phyloP scores from a whole-genome alignment of 2,113 vertebrate species.

The Calonectris borealis region DNA sequence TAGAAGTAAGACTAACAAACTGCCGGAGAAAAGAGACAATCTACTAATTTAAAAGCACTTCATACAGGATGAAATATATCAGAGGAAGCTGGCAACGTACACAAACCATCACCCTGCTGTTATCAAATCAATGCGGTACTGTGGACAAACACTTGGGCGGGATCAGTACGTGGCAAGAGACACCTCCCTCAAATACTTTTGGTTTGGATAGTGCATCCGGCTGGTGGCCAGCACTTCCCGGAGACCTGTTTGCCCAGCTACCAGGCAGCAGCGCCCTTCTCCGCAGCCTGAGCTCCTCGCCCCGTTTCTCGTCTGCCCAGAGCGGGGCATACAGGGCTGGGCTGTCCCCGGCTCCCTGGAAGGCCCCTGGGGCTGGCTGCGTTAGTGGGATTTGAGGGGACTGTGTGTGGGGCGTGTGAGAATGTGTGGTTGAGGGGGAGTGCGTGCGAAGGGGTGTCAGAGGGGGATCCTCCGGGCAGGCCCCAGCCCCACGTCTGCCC shows the following conservation, averaged over 20 bases:
- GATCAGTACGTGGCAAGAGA: not conserved
- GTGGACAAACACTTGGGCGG: not conserved
- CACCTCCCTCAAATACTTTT: conserved; percentile 10
- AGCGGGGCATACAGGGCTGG: not conserved
- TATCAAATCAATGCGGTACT: not conserved
- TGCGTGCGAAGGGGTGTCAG: fast-evolving
- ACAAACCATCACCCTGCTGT: not conserved
- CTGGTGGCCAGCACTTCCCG: not conserved
- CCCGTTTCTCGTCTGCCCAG: fast-evolving
- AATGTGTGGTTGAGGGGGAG: not conserved
- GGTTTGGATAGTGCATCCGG: not conserved
- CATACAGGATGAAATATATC: fast-evolving
- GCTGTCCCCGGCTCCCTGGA: not conserved
- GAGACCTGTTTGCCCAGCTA: not conserved
- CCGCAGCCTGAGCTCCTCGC: not conserved
- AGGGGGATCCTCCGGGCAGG: not conserved
- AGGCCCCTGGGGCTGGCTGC: not conserved
- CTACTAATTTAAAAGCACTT: not conserved
- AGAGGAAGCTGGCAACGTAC: not conserved
- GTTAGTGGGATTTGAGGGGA: fast-evolving
- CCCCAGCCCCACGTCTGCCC: not conserved
- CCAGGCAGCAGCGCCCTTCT: not conserved
- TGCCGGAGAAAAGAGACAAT: not conserved
- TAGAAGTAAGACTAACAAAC: not conserved
- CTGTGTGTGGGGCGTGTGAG: fast-evolving